Evolutionary conservation across 2,888 invertebrate genomes (phyloP).

Genomic region (Agelastica alni): DNA sequence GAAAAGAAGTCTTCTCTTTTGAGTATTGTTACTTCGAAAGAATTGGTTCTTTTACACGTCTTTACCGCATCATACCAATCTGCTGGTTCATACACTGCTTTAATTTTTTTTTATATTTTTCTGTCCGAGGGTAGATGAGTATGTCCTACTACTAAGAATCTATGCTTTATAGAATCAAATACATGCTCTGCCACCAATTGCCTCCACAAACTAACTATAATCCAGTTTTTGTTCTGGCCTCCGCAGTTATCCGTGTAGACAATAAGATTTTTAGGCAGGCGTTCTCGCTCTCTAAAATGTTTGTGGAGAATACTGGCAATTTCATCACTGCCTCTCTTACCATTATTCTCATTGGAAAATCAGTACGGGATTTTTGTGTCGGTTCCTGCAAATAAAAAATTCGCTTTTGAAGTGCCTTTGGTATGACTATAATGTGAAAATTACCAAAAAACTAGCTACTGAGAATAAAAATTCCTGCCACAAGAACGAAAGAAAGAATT

Average conservation of each 20-base stretch:
- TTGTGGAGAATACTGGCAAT: not conserved
- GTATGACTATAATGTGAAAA: too few species aligned
- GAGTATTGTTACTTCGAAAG: constrained; percentile 16
- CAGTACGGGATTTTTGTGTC: not conserved
- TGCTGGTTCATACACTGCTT: constrained; percentile 8
- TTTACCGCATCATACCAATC: constrained; percentile 17
- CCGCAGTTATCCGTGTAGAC: constrained; percentile 27
- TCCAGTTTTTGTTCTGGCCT: constrained; percentile 28
- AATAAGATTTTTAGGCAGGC: constrained; percentile 6
- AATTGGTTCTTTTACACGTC: constrained; percentile 15
- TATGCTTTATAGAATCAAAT: constrained; percentile 19
- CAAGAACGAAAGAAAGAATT: too few species aligned
- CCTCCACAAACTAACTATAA: constrained; percentile 17
- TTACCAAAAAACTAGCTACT: too few species aligned
- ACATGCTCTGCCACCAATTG: constrained; percentile 14
- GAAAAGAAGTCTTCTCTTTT: constrained; percentile 21
- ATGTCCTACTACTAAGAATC: constrained; percentile 24
- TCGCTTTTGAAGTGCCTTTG: too few species aligned
- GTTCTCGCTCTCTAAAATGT: constrained; percentile 16
- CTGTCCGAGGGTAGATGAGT: constrained; percentile 20
- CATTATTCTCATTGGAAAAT: constrained; percentile 19
- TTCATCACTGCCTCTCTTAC: constrained; percentile 31
- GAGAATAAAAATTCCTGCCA: too few species aligned
- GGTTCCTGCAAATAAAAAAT: not conserved
- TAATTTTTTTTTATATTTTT: not conserved